phyloP scores from a whole-genome alignment of 2,797 vertebrate genomes.

The Pelobates cultripes region DNA sequence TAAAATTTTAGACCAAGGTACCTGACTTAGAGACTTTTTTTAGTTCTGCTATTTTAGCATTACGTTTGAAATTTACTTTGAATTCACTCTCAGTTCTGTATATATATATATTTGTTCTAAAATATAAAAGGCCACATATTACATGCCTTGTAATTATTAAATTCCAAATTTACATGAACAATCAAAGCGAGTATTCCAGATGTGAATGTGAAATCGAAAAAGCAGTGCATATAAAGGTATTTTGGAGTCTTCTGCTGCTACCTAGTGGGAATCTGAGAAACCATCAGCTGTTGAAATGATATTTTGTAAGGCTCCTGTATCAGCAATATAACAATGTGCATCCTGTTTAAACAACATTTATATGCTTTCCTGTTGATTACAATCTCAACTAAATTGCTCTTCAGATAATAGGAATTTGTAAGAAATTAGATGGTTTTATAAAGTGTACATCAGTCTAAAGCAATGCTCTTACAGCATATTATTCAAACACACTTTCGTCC shows the following conservation, averaged over 20 bases:
- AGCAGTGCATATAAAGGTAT: background rate
- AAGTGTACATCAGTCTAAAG: no score
- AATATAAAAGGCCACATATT: no score
- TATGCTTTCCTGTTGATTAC: background rate
- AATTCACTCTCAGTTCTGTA: no score
- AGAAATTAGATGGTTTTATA: no score
- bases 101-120: no score
- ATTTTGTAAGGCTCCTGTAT: background rate
- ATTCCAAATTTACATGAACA: background rate
- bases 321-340: background rate
- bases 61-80: no score
- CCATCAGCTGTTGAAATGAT: background rate
- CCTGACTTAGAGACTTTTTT: no score
- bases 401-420: background rate
- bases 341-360: background rate
- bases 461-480: no score
- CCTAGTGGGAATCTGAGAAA: constrained; percentile 58
- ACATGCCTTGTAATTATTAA: no score
- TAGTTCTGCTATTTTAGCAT: no score
- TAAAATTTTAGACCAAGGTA: no score
- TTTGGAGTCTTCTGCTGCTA: constrained; percentile 62
- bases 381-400: background rate
- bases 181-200: background rate
- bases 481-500: no score
- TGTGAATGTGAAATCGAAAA: background rate